phyloP scores from a whole-genome alignment of 1,140 invertebrate species.

The Heliconius himera region DNA sequence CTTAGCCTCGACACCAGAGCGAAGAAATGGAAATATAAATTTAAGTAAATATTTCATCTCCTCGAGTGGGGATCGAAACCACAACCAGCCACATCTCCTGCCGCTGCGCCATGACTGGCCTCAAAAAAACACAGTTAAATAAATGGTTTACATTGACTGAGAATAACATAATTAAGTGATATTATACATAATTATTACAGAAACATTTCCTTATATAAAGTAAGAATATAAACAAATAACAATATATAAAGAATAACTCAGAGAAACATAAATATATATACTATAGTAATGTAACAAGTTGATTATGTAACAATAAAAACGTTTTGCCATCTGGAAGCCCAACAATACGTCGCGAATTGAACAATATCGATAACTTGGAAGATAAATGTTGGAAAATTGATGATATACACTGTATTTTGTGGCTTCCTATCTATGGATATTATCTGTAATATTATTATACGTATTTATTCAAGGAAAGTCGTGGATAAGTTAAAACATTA shows the following conservation, averaged over 20 bases:
- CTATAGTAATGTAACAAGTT: background rate
- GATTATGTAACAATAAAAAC: background rate
- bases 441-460: background rate
- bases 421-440: background rate
- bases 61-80: too few species aligned
- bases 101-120: too few species aligned
- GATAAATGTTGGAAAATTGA: constrained; percentile 7
- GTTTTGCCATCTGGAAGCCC: constrained; percentile 3
- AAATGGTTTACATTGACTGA: too few species aligned
- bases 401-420: background rate
- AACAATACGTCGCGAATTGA: constrained; percentile 4
- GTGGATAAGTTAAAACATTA: background rate
- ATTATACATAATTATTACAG: too few species aligned
- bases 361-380: constrained; percentile 9
- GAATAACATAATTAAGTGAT: too few species aligned
- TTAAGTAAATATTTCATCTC: too few species aligned
- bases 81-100: too few species aligned
- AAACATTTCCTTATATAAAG: too few species aligned
- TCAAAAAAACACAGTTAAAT: too few species aligned
- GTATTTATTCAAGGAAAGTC: background rate
- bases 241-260: background rate
- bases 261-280: background rate
- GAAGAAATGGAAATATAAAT: too few species aligned
- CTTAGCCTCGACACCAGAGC: too few species aligned
- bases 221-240: background rate